A percentile compares a stretch with the other conserved stretches of the same genome.
Evolutionary conservation across 2,797 vertebrate species (phyloP).

Genomic region (Peromyscus nudipes): DNA sequence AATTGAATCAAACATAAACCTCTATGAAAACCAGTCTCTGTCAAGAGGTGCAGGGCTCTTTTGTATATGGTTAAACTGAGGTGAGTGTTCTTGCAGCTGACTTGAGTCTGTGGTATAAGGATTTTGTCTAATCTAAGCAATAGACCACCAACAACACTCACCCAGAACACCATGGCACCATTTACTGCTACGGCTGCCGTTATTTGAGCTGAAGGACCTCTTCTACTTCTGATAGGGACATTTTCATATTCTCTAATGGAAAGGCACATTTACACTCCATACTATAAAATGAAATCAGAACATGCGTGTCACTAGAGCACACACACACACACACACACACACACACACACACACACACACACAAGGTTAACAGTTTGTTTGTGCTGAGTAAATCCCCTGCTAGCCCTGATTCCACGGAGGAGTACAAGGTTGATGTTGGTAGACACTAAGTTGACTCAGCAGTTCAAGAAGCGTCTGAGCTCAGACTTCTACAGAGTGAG

Average conservation of each 20-base stretch:
- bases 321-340: not conserved
- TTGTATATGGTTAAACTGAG: not conserved
- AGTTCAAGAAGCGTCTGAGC: not conserved
- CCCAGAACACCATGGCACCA: rapidly evolving
- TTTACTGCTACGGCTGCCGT: not conserved
- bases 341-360: not conserved
- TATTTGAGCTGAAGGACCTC: not conserved
- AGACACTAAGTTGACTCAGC: not conserved
- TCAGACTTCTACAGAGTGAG: not conserved
- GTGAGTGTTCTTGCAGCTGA: conserved; percentile 71
- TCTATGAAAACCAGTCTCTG: conserved; percentile 94
- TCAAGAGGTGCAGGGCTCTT: conserved; percentile 71
- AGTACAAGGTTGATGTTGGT: not conserved
- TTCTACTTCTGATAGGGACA: not conserved
- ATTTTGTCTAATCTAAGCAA: conserved; percentile 63
- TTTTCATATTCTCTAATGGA: not conserved
- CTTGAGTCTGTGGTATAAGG: conserved; percentile 83
- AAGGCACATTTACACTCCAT: not conserved
- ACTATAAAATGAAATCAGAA: not conserved
- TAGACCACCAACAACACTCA: rapidly evolving
- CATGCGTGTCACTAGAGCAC: not conserved
- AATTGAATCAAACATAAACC: conserved; percentile 93
- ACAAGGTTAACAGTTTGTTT: not conserved
- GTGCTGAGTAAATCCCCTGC: not conserved
- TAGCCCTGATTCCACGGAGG: not conserved